These are phyloP conservation scores for Trachelipus rathkii DNA, from an alignment of 1,140 invertebrate species.

Conservation along the genomic window DNA sequence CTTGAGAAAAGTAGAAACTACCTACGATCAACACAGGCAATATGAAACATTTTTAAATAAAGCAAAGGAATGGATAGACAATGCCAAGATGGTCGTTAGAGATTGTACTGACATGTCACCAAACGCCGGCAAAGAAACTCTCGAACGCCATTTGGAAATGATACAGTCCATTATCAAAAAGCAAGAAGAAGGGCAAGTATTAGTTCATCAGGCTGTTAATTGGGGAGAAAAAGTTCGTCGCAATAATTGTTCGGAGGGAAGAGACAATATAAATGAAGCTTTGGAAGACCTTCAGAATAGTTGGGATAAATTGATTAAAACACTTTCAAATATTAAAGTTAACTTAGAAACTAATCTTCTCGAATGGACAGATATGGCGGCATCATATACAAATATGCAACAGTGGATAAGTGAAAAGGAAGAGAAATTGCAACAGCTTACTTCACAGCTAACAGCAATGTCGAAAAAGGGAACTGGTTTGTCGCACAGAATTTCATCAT, in stretches of 20 bases:
- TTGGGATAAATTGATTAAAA: slow-evolving; percentile 86
- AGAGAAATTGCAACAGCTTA: slow-evolving; percentile 77
- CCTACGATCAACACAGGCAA: slow-evolving; percentile 78
- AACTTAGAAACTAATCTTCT: slow-evolving; percentile 83
- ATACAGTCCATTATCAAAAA: slow-evolving; percentile 71
- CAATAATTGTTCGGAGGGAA: slow-evolving; percentile 81
- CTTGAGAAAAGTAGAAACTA: slow-evolving; percentile 84
- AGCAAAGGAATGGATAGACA: slow-evolving; percentile 81
- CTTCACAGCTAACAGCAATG: slow-evolving; percentile 30
- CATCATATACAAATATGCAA: slow-evolving; percentile 81
- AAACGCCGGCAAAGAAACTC: slow-evolving; percentile 73
- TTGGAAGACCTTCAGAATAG: slow-evolving; percentile 86
- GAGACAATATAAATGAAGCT: slow-evolving; percentile 79
- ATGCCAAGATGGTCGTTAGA: slow-evolving; percentile 75
- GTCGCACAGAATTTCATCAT: slow-evolving; percentile 64
- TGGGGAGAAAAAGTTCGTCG: slow-evolving; percentile 86
- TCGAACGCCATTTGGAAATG: slow-evolving; percentile 73
- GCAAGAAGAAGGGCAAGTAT: slow-evolving; percentile 84
- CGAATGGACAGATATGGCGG: slow-evolving; percentile 93
- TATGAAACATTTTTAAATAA: slow-evolving; percentile 75
- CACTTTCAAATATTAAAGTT: slow-evolving; percentile 87
- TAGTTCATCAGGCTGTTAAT: slow-evolving; percentile 83
- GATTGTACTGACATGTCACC: slow-evolving; percentile 67
- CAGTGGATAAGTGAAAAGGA: slow-evolving; percentile 94
- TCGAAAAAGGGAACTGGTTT: slow-evolving; percentile 51